Evolutionary conservation across 1,140 invertebrate species (phyloP).

Genomic region (Heterodera schachtii): DNA sequence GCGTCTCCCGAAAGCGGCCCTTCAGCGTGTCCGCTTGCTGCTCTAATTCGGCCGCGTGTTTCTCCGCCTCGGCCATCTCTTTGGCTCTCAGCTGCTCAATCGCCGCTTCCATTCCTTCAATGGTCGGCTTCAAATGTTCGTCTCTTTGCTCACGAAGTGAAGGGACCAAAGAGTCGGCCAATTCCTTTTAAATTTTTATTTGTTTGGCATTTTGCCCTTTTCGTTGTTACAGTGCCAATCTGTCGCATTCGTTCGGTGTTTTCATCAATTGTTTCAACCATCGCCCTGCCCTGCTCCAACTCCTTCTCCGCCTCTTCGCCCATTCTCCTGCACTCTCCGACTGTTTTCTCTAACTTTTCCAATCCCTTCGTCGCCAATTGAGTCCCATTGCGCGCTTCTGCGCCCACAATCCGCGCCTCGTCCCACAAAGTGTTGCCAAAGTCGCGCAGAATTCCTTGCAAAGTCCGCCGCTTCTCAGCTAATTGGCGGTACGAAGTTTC

Average conservation of each 20-base stretch:
- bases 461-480: slow-evolving; percentile 39
- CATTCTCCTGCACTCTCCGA: slow-evolving; percentile 45
- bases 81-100: not conserved
- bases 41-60: slow-evolving; percentile 54
- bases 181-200: slow-evolving; percentile 27
- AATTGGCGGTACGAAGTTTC: slow-evolving; percentile 57
- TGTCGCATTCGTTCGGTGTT: slow-evolving; percentile 46
- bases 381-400: slow-evolving; percentile 47
- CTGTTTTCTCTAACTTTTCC: slow-evolving; percentile 37
- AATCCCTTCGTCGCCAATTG: slow-evolving; percentile 40
- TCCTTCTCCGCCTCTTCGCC: slow-evolving; percentile 42
- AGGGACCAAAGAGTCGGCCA: slow-evolving; percentile 41
- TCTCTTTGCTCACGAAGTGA: slow-evolving; percentile 33
- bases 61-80: slow-evolving; percentile 23
- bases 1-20: slow-evolving; percentile 14
- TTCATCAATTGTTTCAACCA: slow-evolving; percentile 45
- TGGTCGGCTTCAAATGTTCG: slow-evolving; percentile 14
- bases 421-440: slow-evolving; percentile 57
- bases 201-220: not conserved
- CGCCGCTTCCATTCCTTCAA: not conserved
- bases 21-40: slow-evolving; percentile 43
- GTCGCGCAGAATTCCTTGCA: slow-evolving; percentile 50
- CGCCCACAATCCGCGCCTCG: slow-evolving; percentile 42
- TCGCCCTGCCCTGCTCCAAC: slow-evolving; percentile 41
- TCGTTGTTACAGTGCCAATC: slow-evolving; percentile 35